Evolutionary conservation across 2,113 vertebrate species (phyloP).

Genomic region (Rana temporaria): DNA sequence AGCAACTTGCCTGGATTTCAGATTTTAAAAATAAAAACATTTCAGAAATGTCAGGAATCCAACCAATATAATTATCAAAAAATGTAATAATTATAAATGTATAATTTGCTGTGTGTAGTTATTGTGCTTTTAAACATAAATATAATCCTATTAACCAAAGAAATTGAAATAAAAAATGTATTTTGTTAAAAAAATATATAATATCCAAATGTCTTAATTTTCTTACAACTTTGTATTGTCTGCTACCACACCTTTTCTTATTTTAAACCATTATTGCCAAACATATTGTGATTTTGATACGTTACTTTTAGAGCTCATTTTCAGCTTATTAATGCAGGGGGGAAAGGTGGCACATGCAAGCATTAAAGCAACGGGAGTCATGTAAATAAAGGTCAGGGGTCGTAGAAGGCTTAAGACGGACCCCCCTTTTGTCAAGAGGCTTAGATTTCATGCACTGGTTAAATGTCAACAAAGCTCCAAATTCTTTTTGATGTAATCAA

Average conservation of each 20-base stretch:
- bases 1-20: too few relatives aligned
- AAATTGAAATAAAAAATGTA: too few relatives aligned
- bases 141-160: too few relatives aligned
- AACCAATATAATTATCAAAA: too few relatives aligned
- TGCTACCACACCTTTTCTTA: neutral
- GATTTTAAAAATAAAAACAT: too few relatives aligned
- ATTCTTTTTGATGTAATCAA: conserved; percentile 66
- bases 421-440: conserved; percentile 9
- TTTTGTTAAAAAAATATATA: too few relatives aligned
- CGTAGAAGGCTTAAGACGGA: neutral
- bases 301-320: neutral
- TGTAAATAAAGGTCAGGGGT: conserved; percentile 28
- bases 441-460: conserved; percentile 47
- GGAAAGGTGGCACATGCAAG: conserved; percentile 33
- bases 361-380: conserved; percentile 22
- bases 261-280: neutral
- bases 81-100: too few relatives aligned
- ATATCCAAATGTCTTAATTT: too few relatives aligned
- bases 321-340: neutral
- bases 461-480: conserved; percentile 24
- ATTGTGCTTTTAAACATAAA: too few relatives aligned
- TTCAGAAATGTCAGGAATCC: too few relatives aligned
- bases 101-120: too few relatives aligned
- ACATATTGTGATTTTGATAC: neutral
- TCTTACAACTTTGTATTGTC: too few relatives aligned